phyloP scores from a whole-genome alignment of 2,797 vertebrate genomes.

The Megalops cyprinoides region DNA sequence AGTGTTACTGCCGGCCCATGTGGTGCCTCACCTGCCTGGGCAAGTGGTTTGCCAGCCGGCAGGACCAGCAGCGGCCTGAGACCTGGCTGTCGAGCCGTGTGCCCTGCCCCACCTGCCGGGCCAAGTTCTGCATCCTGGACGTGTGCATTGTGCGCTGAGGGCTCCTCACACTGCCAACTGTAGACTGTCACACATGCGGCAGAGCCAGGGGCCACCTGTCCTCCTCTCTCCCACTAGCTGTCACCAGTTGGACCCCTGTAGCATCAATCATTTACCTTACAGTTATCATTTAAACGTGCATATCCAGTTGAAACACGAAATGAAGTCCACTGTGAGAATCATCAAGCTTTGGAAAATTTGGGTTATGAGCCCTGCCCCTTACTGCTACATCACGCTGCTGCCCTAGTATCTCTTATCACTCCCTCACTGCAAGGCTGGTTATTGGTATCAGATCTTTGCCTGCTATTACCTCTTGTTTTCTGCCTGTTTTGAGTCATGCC shows the following conservation, averaged over 20 bases:
- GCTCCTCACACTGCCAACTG: too few species aligned
- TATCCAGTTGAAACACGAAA: neutral
- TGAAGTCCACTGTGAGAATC: neutral
- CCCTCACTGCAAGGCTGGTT: neutral
- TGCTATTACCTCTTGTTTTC: neutral
- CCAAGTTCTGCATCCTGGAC: conserved; percentile 92
- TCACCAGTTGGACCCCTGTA: too few species aligned
- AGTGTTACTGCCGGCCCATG: conserved; percentile 93
- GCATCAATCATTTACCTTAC: neutral
- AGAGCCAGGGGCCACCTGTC: neutral
- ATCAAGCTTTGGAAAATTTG: neutral
- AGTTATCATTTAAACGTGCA: neutral
- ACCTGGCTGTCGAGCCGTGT: conserved; percentile 92
- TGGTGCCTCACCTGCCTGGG: conserved; percentile 96
- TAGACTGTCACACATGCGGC: too few species aligned
- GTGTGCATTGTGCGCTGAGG: conserved; percentile 82
- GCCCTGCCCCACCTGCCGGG: conserved; percentile 91
- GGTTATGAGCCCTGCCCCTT: too few species aligned
- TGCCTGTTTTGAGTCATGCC: neutral
- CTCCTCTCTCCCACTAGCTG: neutral
- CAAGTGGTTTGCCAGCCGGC: conserved; percentile 94
- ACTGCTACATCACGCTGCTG: too few species aligned
- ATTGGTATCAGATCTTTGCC: neutral
- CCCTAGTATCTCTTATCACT: too few species aligned
- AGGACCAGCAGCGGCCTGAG: conserved; percentile 90